phyloP scores from a whole-genome alignment of 2,797 vertebrate species.

The Microchirus variegatus region DNA sequence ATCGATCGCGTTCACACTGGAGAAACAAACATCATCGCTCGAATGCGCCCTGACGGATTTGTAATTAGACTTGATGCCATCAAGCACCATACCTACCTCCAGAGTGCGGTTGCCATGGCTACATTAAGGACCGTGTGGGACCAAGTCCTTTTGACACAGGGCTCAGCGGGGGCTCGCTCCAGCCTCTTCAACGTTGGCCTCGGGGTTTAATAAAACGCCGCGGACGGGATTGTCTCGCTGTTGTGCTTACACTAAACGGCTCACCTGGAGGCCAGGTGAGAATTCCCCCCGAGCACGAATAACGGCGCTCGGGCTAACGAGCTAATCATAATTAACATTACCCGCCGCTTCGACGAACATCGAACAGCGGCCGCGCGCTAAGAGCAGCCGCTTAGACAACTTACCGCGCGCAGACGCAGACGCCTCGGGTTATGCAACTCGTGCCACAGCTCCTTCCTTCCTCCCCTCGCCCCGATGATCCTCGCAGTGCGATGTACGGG shows the following conservation, averaged over 20 bases:
- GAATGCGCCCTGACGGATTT: conserved; percentile 2
- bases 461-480: conserved; percentile 18
- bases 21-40: conserved; percentile 10
- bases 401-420: conserved; percentile 30
- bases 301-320: conserved; percentile 46
- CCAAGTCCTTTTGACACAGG: conserved; percentile 50
- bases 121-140: conserved; percentile 45
- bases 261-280: conserved; percentile 45
- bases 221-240: conserved; percentile 9
- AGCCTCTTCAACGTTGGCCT: conserved; percentile 38
- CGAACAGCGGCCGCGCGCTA: conserved; percentile 40
- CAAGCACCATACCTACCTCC: conserved; percentile 50
- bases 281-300: conserved; percentile 26
- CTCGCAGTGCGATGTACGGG: conserved; percentile 15
- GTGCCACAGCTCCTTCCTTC: conserved; percentile 33
- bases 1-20: neutral
- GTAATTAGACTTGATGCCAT: conserved; percentile 28
- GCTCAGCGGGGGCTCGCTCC: conserved; percentile 52
- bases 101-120: conserved; percentile 59
- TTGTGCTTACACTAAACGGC: conserved; percentile 45
- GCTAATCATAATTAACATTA: conserved; percentile 60
- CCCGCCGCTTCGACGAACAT: conserved; percentile 1
- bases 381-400: conserved; percentile 28
- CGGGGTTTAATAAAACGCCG: conserved; percentile 51
- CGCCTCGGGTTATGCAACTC: conserved; percentile 19